Evolutionary conservation across 2,888 invertebrate genomes (phyloP).

Genomic region (Phasia obesa): DNA sequence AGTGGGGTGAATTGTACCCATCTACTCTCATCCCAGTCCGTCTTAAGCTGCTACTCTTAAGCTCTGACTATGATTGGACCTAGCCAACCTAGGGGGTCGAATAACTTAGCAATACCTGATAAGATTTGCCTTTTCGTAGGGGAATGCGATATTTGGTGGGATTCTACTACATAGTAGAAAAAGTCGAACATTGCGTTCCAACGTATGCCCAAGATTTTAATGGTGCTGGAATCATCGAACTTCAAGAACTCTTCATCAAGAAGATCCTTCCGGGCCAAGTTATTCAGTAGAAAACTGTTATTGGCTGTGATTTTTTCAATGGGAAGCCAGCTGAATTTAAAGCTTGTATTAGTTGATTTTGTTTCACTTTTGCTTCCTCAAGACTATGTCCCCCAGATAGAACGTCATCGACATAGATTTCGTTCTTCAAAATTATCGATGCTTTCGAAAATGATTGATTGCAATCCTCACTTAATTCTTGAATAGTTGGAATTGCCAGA

Average conservation of each 20-base stretch:
- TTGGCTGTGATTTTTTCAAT: background rate
- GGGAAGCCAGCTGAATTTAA: conserved; percentile 3
- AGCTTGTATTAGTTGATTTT: background rate
- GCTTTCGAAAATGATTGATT: no score
- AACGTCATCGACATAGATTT: no score
- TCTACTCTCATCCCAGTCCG: conserved; percentile 3
- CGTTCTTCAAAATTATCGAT: no score
- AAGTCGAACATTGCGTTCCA: conserved; percentile 13
- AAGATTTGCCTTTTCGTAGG: conserved; percentile 11
- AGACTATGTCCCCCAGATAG: no score
- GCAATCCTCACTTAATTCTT: no score
- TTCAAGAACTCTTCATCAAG: background rate
- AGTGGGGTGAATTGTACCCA: conserved; percentile 6
- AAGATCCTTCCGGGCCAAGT: no score
- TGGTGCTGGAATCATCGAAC: conserved; percentile 5
- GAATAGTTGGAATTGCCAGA: no score
- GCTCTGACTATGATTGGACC: background rate
- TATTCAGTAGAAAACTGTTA: background rate
- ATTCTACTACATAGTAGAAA: no score
- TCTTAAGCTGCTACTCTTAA: no score
- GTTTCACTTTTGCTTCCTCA: no score
- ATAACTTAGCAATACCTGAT: no score
- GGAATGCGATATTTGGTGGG: background rate
- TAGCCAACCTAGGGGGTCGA: no score
- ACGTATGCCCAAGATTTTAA: conserved; percentile 6